Conservation (phyloP, 2,888 invertebrate genomes). For the Herminia tarsipennalis region DNA sequence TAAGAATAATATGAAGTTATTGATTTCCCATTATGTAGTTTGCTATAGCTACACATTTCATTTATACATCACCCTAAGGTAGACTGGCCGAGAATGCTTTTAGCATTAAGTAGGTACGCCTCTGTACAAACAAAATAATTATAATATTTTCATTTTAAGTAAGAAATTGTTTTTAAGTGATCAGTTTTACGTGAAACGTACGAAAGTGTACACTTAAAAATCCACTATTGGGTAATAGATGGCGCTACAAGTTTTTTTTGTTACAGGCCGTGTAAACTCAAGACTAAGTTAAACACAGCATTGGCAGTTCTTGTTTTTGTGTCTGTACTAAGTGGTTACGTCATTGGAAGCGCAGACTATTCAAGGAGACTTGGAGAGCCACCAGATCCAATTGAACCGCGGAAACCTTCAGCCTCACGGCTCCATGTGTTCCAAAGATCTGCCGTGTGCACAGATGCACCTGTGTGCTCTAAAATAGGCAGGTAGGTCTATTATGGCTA, state of each 20-base stretch:
- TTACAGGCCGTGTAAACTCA: slow-evolving; percentile 68
- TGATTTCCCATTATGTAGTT: no score
- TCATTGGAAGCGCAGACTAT: slow-evolving; percentile 63
- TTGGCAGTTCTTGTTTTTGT: slow-evolving; percentile 61
- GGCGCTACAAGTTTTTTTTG: slow-evolving; percentile 41
- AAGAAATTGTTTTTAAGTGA: no score
- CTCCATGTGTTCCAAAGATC: slow-evolving; percentile 88
- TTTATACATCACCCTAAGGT: no score
- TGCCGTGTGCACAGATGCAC: slow-evolving; percentile 92
- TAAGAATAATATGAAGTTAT: no score
- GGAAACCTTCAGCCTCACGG: slow-evolving; percentile 88
- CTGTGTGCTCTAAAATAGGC: slow-evolving; percentile 91
- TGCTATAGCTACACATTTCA: no score
- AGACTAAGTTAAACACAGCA: slow-evolving; percentile 61
- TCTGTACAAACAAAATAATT: no score
- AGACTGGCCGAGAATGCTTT: no score
- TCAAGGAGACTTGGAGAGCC: slow-evolving; percentile 71
- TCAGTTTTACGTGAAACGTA: no score
- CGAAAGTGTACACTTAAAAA: no score
- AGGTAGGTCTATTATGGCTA: slow-evolving; percentile 86
- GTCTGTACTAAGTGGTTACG: slow-evolving; percentile 66
- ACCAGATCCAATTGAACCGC: slow-evolving; percentile 87
- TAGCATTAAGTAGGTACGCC: no score
- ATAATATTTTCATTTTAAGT: no score
- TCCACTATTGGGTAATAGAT: slow-evolving; percentile 50